Percentiles rank a stretch among this genome's conserved stretches.
Evolutionary conservation across 1,140 invertebrate genomes (phyloP).

Genomic region (Drosophila melanica): DNA sequence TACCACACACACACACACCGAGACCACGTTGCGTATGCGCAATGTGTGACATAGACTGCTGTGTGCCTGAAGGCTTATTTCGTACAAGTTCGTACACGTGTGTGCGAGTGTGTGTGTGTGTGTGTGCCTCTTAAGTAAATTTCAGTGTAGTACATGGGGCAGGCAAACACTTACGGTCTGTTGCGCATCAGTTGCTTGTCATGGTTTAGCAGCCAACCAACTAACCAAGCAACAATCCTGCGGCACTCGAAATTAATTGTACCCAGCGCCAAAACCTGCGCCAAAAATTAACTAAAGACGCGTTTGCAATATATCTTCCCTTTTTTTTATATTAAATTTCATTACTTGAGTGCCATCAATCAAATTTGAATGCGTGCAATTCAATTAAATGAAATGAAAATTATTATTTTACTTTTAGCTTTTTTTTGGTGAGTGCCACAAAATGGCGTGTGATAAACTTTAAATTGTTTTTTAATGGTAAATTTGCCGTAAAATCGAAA

Average conservation of each 20-base stretch:
- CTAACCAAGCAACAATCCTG: constrained; percentile 35
- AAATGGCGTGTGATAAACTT: constrained; percentile 48
- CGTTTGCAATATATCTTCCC: background rate
- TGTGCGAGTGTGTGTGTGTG: constrained; percentile 26
- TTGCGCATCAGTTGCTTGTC: constrained; percentile 55
- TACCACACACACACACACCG: constrained; percentile 10
- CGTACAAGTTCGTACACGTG: background rate
- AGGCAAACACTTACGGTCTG: constrained; percentile 54
- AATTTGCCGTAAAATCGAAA: constrained; percentile 52
- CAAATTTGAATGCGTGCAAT: constrained; percentile 7
- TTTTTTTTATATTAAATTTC: background rate
- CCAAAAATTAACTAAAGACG: background rate
- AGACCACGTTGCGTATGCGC: constrained; percentile 51
- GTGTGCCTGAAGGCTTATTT: constrained; percentile 40
- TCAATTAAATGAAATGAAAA: constrained; percentile 9
- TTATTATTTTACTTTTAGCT: constrained; percentile 2
- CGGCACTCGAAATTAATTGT: constrained; percentile 42
- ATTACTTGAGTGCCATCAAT: background rate
- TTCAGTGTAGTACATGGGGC: constrained; percentile 43
- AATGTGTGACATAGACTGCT: constrained; percentile 38
- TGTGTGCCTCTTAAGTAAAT: constrained; percentile 45
- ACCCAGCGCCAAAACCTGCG: constrained; percentile 4
- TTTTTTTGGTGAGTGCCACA: no score
- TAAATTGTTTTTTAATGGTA: constrained; percentile 57
- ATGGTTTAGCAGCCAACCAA: constrained; percentile 53